These are phyloP conservation scores for Aurelia aurita complex sp. Pacific DNA, from an alignment of 30 jellyfish, hydroid and myxozoan species.

Conservation along the genomic window DNA sequence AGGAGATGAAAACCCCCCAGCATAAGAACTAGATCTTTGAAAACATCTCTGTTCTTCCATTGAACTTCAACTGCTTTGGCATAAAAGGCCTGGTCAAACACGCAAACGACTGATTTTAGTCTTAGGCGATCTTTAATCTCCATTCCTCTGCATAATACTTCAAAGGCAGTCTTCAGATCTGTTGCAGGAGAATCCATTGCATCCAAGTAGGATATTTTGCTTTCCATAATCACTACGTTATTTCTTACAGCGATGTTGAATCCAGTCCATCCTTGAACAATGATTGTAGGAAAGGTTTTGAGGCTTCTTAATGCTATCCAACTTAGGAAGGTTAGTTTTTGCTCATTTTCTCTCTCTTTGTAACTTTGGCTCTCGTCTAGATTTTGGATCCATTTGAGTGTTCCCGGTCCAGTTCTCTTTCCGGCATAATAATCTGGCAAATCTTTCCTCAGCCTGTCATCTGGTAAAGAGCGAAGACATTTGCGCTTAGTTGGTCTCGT, in stretches of 20 bases:
- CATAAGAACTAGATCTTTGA: constrained; percentile 51
- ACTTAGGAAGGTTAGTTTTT: too few species aligned
- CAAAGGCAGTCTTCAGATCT: constrained; percentile 43
- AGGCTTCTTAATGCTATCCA: too few species aligned
- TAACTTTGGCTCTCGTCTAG: too few species aligned
- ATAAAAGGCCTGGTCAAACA: constrained; percentile 70
- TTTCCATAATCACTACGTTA: too few species aligned
- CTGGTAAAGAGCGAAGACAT: too few species aligned
- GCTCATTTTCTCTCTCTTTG: too few species aligned
- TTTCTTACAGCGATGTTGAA: too few species aligned
- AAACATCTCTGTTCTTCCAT: constrained; percentile 43
- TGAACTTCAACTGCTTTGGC: constrained; percentile 58
- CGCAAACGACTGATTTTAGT: constrained; percentile 56
- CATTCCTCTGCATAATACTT: constrained; percentile 29
- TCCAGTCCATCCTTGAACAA: constrained; percentile 34
- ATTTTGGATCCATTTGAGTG: too few species aligned
- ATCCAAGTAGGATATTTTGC: constrained; percentile 1
- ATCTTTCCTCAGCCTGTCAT: too few species aligned
- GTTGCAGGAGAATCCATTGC: constrained; percentile 43
- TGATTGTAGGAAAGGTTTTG: constrained; percentile 9
- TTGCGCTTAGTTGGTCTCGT: too few species aligned
- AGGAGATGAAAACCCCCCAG: constrained; percentile 54
- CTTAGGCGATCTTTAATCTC: constrained; percentile 41
- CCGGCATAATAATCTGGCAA: too few species aligned
- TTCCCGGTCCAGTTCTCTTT: too few species aligned